A percentile compares a stretch with the other conserved stretches of the same genome.
Conservation (phyloP, 2,113 vertebrate species). For the Lethenteron camtschaticum region DNA sequence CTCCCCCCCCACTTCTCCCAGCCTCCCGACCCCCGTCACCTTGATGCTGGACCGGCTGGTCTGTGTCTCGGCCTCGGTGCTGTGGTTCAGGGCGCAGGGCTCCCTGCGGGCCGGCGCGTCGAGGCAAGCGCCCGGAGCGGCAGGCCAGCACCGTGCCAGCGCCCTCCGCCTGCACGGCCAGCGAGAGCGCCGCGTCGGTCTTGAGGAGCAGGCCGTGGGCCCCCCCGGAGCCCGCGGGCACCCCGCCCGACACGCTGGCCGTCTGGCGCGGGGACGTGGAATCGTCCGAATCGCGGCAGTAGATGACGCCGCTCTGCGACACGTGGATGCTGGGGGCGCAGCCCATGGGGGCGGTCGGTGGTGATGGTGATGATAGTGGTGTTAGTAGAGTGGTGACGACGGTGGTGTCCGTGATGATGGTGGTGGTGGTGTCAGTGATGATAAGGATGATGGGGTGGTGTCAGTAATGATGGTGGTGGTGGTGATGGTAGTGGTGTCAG, state of each 20-base stretch:
- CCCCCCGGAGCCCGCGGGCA: constrained; percentile 8
- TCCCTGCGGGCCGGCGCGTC: constrained; percentile 28
- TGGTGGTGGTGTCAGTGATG: not conserved
- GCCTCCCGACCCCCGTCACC: constrained; percentile 22
- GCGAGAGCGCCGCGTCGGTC: constrained; percentile 58
- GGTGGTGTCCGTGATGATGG: not conserved
- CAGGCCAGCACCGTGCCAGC: constrained; percentile 26
- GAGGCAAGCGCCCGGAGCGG: constrained; percentile 10
- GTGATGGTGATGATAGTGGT: not conserved
- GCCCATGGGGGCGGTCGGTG: constrained; percentile 33
- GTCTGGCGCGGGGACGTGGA: constrained; percentile 67
- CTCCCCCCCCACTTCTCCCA: not conserved
- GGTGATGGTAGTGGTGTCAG: not conserved
- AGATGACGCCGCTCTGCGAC: constrained; percentile 91
- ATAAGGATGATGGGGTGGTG: not conserved
- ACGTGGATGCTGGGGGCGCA: constrained; percentile 93
- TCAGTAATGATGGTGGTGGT: not conserved
- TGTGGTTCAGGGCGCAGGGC: constrained; percentile 25
- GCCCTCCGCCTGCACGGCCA: constrained; percentile 46
- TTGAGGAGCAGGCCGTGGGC: constrained; percentile 65
- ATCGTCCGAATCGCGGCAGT: constrained; percentile 86
- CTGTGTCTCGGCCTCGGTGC: constrained; percentile 69
- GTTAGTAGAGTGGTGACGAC: not conserved
- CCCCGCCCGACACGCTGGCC: constrained; percentile 49
- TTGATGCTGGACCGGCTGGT: constrained; percentile 43